A percentile compares a stretch with the other conserved stretches of the same genome.
Evolutionary conservation across 2,797 vertebrate species (phyloP).

Genomic region (Anguilla obscura): DNA sequence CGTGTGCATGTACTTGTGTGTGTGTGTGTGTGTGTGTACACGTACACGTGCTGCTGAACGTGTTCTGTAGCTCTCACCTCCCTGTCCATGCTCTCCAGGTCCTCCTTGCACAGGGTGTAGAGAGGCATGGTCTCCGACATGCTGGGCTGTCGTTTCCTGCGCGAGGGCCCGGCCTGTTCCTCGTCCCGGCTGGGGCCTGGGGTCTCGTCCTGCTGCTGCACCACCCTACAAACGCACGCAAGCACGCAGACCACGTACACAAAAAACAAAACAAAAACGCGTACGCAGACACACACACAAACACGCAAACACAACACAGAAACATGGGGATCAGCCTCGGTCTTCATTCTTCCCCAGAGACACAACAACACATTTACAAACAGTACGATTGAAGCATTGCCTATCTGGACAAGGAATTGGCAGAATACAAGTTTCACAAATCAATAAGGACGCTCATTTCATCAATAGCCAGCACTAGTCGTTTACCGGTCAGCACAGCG

Average conservation of each 20-base stretch:
- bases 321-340: background rate
- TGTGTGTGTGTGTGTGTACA: background rate
- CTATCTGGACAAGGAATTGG: background rate
- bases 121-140: slow-evolving; percentile 96
- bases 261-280: background rate
- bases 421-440: background rate
- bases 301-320: background rate
- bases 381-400: background rate
- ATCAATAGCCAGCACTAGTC: no score
- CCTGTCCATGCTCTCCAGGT: slow-evolving; percentile 97
- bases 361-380: background rate
- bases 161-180: slow-evolving; percentile 84
- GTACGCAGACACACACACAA: background rate
- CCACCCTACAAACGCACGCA: slow-evolving; percentile 70
- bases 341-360: background rate
- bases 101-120: slow-evolving; percentile 95
- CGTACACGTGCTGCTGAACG: background rate
- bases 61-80: slow-evolving; percentile 78
- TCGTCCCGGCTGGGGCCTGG: slow-evolving; percentile 68
- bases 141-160: slow-evolving; percentile 89
- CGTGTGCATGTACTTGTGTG: background rate
- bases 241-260: background rate
- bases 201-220: slow-evolving; percentile 67
- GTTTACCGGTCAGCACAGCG: background rate
- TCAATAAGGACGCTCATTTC: background rate